These are phyloP conservation scores for Deroplatys truncata DNA, from an alignment of 2,888 invertebrate genomes.

Conservation along the genomic window DNA sequence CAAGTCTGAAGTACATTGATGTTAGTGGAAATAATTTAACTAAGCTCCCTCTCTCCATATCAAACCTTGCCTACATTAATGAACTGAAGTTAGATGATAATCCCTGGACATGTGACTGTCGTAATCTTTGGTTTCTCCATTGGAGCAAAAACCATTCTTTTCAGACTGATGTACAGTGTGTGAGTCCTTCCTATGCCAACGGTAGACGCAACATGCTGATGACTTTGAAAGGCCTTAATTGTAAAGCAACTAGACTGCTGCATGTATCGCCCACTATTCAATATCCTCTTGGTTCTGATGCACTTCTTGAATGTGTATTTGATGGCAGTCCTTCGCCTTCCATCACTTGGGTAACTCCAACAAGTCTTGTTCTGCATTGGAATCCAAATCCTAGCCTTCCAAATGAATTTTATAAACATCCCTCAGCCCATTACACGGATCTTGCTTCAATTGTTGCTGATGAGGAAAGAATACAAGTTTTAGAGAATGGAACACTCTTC, in stretches of 20 bases:
- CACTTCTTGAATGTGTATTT: slow-evolving; percentile 71
- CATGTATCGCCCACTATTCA: slow-evolving; percentile 59
- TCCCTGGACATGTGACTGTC: slow-evolving; percentile 82
- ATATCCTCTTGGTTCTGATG: slow-evolving; percentile 61
- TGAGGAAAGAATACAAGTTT: slow-evolving; percentile 54
- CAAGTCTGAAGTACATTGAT: slow-evolving; percentile 58
- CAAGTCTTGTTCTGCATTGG: slow-evolving; percentile 68
- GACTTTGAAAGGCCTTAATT: slow-evolving; percentile 66
- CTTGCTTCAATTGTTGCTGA: slow-evolving; percentile 41
- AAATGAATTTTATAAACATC: slow-evolving; percentile 64
- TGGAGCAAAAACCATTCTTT: slow-evolving; percentile 52
- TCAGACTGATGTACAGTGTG: slow-evolving; percentile 61
- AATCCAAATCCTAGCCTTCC: slow-evolving; percentile 66
- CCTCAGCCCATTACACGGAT: slow-evolving; percentile 53
- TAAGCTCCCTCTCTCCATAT: slow-evolving; percentile 66
- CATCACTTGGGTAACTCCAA: slow-evolving; percentile 82
- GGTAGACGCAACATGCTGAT: slow-evolving; percentile 58
- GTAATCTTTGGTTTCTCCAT: slow-evolving; percentile 70
- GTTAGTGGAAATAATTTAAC: slow-evolving; percentile 67
- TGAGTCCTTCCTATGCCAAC: slow-evolving; percentile 52
- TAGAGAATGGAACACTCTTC: slow-evolving; percentile 74
- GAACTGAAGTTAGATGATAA: slow-evolving; percentile 68
- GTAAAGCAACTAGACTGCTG: slow-evolving; percentile 60
- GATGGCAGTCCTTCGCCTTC: slow-evolving; percentile 73
- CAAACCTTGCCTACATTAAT: slow-evolving; percentile 57